Percentiles rank a stretch among this genome's conserved stretches.
Conservation (phyloP, 2,888 invertebrate genomes). For the Lathronympha strigana region DNA sequence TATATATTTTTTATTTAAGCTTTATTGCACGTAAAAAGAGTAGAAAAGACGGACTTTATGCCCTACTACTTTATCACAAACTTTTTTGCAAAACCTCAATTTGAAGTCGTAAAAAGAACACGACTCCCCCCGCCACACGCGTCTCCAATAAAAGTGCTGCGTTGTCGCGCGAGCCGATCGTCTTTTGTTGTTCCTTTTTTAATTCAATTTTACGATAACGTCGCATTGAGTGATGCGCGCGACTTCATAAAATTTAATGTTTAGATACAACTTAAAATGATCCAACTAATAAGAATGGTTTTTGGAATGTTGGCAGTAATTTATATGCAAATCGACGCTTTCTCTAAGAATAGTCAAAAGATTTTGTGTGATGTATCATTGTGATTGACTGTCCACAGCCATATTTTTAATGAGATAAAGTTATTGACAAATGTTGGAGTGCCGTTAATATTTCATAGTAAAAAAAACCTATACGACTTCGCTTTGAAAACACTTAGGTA, state of each 20-base stretch:
- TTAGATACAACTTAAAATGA: conserved; percentile 31
- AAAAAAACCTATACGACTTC: too few species aligned
- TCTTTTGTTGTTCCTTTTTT: conserved; percentile 80
- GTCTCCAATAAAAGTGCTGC: conserved; percentile 79
- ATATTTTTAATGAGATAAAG: background rate
- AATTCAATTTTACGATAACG: conserved; percentile 82
- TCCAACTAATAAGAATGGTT: conserved; percentile 7
- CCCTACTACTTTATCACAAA: background rate
- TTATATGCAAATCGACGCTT: conserved; percentile 7
- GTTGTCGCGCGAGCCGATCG: conserved; percentile 81
- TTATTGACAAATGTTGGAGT: background rate
- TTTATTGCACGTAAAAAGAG: too few species aligned
- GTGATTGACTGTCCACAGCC: background rate
- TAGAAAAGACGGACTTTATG: too few species aligned
- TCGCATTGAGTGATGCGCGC: conserved; percentile 53
- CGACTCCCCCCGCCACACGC: conserved; percentile 61
- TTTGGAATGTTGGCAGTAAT: background rate
- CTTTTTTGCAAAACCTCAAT: conserved; percentile 27
- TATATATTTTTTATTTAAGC: too few species aligned
- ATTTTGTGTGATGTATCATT: background rate
- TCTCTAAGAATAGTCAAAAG: background rate
- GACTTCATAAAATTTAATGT: conserved; percentile 42
- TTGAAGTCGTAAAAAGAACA: conserved; percentile 31
- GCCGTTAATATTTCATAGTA: background rate
- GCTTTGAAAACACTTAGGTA: too few species aligned